Conservation (phyloP, 2,797 vertebrate genomes). For the Onychomys torridus region DNA sequence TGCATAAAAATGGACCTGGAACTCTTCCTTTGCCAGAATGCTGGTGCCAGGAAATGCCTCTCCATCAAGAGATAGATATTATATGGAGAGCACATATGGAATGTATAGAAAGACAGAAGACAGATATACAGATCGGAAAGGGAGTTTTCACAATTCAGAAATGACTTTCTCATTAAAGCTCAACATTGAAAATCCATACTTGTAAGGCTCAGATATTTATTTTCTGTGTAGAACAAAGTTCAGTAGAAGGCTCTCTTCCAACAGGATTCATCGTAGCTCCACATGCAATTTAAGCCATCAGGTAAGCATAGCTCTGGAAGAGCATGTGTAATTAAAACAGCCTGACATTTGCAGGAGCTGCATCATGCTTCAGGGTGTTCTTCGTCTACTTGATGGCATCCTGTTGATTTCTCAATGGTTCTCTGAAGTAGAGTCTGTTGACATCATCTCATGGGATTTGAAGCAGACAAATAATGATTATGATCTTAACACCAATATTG, state of each 20-base stretch:
- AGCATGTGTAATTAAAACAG: neutral
- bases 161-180: neutral
- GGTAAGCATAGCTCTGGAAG: neutral
- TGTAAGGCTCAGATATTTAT: neutral
- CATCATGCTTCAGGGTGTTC: neutral
- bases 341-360: too few species aligned
- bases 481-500: neutral
- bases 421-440: neutral
- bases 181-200: neutral
- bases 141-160: neutral
- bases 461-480: neutral
- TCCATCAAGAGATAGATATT: neutral
- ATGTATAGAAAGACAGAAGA: neutral
- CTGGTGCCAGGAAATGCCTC: neutral
- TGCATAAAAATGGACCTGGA: neutral
- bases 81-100: neutral
- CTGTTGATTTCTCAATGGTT: too few species aligned
- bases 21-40: neutral
- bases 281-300: neutral
- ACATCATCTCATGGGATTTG: neutral
- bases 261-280: neutral
- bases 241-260: neutral
- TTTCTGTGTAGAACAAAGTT: neutral
- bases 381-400: neutral
- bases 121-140: neutral